Evolutionary conservation across 2,113 vertebrate genomes (phyloP).

Genomic region (Scortum barcoo): DNA sequence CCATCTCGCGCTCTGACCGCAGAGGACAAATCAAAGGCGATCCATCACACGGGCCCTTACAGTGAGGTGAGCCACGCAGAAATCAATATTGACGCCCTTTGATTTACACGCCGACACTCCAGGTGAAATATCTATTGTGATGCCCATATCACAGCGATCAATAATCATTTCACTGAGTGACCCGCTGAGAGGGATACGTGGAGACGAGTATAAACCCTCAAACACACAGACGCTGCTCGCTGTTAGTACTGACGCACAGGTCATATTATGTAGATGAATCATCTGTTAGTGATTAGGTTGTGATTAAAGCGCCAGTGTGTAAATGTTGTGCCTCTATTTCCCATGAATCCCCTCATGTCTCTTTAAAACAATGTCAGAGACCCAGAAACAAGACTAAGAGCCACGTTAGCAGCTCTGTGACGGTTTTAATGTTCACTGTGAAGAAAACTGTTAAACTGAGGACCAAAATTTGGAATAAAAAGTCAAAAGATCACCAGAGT

Average conservation of each 20-base stretch:
- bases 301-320: neutral
- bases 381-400: neutral
- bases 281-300: neutral
- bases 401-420: neutral
- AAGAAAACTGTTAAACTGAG: too few relatives aligned
- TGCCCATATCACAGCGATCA: constrained; percentile 21
- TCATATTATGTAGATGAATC: neutral
- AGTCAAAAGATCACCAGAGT: too few relatives aligned
- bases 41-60: constrained; percentile 20
- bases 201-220: neutral
- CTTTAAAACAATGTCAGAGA: neutral
- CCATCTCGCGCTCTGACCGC: neutral
- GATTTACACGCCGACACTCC: constrained; percentile 48
- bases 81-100: constrained; percentile 51
- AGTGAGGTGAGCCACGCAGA: neutral
- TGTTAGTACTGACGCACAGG: neutral
- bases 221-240: neutral
- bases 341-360: neutral
- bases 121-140: constrained; percentile 50
- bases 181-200: neutral
- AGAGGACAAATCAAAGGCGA: constrained; percentile 40
- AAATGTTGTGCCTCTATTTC: neutral
- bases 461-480: too few relatives aligned
- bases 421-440: neutral
- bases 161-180: constrained; percentile 45